Conservation (phyloP, 1,140 invertebrate genomes). For the Armadillidium nasatum region DNA sequence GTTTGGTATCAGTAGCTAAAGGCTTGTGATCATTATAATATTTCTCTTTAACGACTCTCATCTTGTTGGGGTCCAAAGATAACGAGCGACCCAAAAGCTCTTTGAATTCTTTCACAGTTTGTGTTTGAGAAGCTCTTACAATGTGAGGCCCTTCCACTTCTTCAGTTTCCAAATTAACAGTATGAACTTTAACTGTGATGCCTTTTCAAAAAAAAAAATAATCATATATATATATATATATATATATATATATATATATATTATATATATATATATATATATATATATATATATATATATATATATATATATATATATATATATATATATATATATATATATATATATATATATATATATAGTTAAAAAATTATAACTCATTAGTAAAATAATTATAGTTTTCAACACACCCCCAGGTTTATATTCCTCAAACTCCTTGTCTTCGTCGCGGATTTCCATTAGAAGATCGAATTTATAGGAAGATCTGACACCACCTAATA, state of each 20-base stretch:
- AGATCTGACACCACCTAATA: conserved; percentile 53
- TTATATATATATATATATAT: conserved; percentile 8
- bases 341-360: background rate
- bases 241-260: background rate
- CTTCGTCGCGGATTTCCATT: conserved; percentile 62
- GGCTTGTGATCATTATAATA: conserved; percentile 53
- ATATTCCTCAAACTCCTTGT: conserved; percentile 63
- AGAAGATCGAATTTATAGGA: conserved; percentile 60
- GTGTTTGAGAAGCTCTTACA: conserved; percentile 57
- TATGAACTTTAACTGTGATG: conserved; percentile 57
- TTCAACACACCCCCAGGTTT: conserved; percentile 55
- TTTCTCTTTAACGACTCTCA: conserved; percentile 55
- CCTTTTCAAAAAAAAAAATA: no score
- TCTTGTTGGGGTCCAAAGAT: conserved; percentile 51
- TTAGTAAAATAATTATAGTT: no score
- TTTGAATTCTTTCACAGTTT: conserved; percentile 61
- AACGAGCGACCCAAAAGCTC: conserved; percentile 54
- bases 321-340: background rate
- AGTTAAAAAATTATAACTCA: no score
- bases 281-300: background rate
- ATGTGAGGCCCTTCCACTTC: conserved; percentile 60
- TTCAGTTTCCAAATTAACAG: conserved; percentile 59
- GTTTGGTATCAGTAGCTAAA: conserved; percentile 53
- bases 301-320: background rate
- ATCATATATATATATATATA: conserved; percentile 8